Percentiles rank a stretch among this genome's conserved stretches.
These are phyloP conservation scores for Pegoplata infirma DNA, from an alignment of 2,888 invertebrate species.

Conservation along the genomic window DNA sequence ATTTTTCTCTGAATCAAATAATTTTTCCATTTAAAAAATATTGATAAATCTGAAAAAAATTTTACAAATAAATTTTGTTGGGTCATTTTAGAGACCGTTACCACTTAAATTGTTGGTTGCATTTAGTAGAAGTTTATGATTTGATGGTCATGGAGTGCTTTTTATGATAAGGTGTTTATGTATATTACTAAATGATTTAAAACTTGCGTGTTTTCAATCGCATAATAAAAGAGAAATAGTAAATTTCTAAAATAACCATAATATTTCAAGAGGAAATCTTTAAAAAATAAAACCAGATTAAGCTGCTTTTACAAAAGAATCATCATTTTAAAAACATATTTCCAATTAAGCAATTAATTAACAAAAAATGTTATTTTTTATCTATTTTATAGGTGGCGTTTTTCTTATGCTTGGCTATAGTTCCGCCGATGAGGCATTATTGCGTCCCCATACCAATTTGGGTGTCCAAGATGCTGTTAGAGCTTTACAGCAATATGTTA, in stretches of 20 bases:
- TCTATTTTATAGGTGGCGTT: conserved; percentile 83
- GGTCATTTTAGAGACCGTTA: no score
- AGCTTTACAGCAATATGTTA: conserved; percentile 88
- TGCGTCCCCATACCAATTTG: conserved; percentile 89
- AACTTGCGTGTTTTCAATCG: conserved; percentile 43
- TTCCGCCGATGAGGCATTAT: conserved; percentile 90
- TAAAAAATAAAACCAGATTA: no score
- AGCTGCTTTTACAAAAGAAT: no score
- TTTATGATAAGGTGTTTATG: not conserved
- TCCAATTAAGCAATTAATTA: no score
- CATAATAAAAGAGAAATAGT: not conserved
- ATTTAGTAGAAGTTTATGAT: no score
- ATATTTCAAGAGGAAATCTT: not conserved
- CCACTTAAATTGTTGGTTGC: no score
- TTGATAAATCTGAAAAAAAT: no score
- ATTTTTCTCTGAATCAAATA: not conserved
- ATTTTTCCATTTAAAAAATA: no score
- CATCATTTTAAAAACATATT: no score
- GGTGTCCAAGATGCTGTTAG: conserved; percentile 91
- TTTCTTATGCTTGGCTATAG: conserved; percentile 94
- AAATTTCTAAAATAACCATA: not conserved
- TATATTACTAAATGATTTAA: conserved; percentile 18
- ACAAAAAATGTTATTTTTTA: conserved; percentile 15
- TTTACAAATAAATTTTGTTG: no score
- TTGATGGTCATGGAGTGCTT: not conserved